Conservation (phyloP, 1,140 invertebrate species). For the Drosophila truncata region DNA sequence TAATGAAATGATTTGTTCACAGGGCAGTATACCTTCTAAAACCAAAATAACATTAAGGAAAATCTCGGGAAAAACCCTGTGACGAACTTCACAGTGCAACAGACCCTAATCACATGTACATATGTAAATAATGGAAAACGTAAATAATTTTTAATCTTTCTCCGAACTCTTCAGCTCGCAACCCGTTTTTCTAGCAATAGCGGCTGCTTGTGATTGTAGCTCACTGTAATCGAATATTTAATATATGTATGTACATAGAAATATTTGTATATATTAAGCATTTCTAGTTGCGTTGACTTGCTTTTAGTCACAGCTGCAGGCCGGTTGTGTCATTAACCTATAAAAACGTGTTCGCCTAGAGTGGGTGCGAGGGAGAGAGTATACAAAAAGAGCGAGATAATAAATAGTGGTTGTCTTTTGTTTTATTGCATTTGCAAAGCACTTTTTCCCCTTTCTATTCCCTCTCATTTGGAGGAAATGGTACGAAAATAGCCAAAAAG, state of each 20-base stretch:
- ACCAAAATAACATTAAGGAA: too few species aligned
- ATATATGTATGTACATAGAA: constrained; percentile 11
- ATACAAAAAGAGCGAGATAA: constrained; percentile 14
- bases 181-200: neutral
- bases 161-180: neutral
- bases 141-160: neutral
- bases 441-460: constrained; percentile 22
- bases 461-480: constrained; percentile 61
- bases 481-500: constrained; percentile 69
- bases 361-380: constrained; percentile 11
- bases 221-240: constrained; percentile 30
- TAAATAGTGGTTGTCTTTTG: constrained; percentile 39
- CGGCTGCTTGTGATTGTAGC: constrained; percentile 27
- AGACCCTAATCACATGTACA: too few species aligned
- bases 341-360: constrained; percentile 72
- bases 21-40: too few species aligned
- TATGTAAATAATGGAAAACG: too few species aligned
- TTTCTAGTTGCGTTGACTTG: constrained; percentile 52
- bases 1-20: too few species aligned
- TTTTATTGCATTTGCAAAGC: constrained; percentile 58
- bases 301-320: constrained; percentile 43
- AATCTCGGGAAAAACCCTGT: too few species aligned
- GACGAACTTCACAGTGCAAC: too few species aligned
- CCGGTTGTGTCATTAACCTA: constrained; percentile 79
- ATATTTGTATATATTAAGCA: constrained; percentile 23